phyloP scores from a whole-genome alignment of 1,140 invertebrate genomes.

The Hypothenemus hampei region DNA sequence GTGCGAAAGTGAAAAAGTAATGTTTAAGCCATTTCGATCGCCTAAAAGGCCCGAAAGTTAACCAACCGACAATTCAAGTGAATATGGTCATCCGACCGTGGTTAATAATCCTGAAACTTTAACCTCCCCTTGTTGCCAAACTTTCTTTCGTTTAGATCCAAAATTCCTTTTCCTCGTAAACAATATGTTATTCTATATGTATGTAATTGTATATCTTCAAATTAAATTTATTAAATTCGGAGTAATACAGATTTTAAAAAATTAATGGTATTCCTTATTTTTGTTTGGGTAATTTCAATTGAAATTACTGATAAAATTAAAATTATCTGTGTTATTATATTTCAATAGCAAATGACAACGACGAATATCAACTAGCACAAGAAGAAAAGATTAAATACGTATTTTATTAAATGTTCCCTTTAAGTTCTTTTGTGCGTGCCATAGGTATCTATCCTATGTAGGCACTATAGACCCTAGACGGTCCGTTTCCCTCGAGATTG shows the following conservation, averaged over 20 bases:
- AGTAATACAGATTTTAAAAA: no score
- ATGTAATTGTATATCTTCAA: no score
- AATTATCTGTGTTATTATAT: no score
- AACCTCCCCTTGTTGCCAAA: constrained; percentile 8
- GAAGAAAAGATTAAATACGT: background rate
- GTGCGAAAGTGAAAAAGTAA: constrained; percentile 27
- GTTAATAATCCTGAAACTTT: constrained; percentile 22
- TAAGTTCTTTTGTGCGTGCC: constrained; percentile 29
- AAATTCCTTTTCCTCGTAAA: no score
- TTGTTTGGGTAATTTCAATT: no score
- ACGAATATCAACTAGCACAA: no score
- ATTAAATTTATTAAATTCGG: no score
- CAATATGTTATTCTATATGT: no score
- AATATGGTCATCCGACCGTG: constrained; percentile 24
- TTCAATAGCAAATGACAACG: no score
- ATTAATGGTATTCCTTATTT: no score
- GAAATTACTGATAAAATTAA: no score
- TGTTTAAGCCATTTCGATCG: constrained; percentile 24
- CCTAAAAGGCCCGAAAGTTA: constrained; percentile 19
- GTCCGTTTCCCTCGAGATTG: constrained; percentile 26
- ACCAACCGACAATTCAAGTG: constrained; percentile 25
- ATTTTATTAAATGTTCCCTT: constrained; percentile 26
- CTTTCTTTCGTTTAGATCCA: no score
- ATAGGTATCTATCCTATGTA: constrained; percentile 27
- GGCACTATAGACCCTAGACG: constrained; percentile 20